phyloP scores from a whole-genome alignment of 2,797 vertebrate species.

The Moxostoma hubbsi region DNA sequence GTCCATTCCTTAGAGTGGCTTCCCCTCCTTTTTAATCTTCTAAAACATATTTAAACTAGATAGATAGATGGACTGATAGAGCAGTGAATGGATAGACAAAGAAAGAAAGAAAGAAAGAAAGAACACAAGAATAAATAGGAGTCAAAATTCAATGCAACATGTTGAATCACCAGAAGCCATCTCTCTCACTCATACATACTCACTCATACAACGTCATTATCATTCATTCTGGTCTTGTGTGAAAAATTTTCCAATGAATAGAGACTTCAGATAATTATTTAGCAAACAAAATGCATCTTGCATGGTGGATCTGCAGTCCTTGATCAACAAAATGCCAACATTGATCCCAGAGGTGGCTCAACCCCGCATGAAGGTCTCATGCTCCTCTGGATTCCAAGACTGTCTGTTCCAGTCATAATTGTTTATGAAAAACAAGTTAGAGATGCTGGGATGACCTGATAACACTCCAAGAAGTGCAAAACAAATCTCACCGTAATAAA shows the following conservation, averaged over 20 bases:
- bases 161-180: slow-evolving; percentile 43
- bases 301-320: slow-evolving; percentile 72
- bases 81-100: too few species aligned
- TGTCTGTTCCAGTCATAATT: slow-evolving; percentile 73
- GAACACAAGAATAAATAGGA: background rate
- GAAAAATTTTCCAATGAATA: slow-evolving; percentile 76
- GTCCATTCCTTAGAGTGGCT: too few species aligned
- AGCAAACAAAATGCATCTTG: slow-evolving; percentile 77
- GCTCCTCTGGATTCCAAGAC: slow-evolving; percentile 70
- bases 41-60: too few species aligned
- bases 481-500: slow-evolving; percentile 70
- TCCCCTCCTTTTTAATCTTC: too few species aligned
- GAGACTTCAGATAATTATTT: slow-evolving; percentile 66
- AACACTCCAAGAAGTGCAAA: slow-evolving; percentile 56
- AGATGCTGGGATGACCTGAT: slow-evolving; percentile 65
- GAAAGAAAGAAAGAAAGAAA: background rate
- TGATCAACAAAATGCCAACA: slow-evolving; percentile 76
- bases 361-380: slow-evolving; percentile 75
- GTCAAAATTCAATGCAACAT: background rate
- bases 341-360: slow-evolving; percentile 75
- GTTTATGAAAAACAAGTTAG: slow-evolving; percentile 76
- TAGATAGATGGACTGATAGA: too few species aligned
- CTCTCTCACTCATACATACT: too few species aligned
- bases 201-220: slow-evolving; percentile 66
- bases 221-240: slow-evolving; percentile 70